These are phyloP conservation scores for Xylota sylvarum DNA, from an alignment of 2,888 invertebrate species.

Conservation along the genomic window DNA sequence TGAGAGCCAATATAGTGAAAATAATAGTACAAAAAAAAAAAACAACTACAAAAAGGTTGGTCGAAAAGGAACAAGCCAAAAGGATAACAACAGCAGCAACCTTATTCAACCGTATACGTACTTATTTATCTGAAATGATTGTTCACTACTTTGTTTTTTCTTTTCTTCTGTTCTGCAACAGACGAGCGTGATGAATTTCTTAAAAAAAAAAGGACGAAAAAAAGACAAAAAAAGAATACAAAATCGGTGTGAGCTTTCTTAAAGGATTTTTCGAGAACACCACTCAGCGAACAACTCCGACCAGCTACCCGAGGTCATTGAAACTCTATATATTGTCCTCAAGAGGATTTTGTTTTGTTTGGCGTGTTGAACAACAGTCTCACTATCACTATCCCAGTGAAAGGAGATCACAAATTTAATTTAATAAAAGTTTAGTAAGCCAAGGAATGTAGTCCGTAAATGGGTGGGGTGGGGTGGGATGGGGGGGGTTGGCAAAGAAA, in stretches of 20 bases:
- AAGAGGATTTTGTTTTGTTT: slow-evolving; percentile 49
- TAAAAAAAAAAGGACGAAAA: not conserved
- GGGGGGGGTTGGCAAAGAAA: too few relatives aligned
- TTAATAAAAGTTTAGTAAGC: slow-evolving; percentile 66
- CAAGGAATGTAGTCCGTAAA: slow-evolving; percentile 21
- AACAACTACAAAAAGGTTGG: slow-evolving; percentile 12
- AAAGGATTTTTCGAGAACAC: slow-evolving; percentile 51
- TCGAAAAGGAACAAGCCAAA: slow-evolving; percentile 17
- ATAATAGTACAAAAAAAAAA: slow-evolving; percentile 30
- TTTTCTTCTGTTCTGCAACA: slow-evolving; percentile 25
- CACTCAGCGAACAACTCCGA: slow-evolving; percentile 47
- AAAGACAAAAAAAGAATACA: not conserved
- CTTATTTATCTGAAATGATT: slow-evolving; percentile 44
- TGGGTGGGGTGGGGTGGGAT: too few relatives aligned
- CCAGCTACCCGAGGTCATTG: slow-evolving; percentile 64
- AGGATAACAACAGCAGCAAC: slow-evolving; percentile 56
- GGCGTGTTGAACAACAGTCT: slow-evolving; percentile 30
- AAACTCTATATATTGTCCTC: slow-evolving; percentile 50
- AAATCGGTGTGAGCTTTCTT: slow-evolving; percentile 49
- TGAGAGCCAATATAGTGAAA: slow-evolving; percentile 58
- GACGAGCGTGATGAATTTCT: slow-evolving; percentile 53
- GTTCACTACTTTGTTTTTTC: slow-evolving; percentile 33
- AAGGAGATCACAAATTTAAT: slow-evolving; percentile 64
- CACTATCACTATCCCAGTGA: slow-evolving; percentile 15
- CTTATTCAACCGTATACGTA: slow-evolving; percentile 41